Percentiles rank a stretch among this genome's conserved stretches.
phyloP scores from a whole-genome alignment of 2,113 vertebrate genomes.

The Phrynosoma blainvillii region DNA sequence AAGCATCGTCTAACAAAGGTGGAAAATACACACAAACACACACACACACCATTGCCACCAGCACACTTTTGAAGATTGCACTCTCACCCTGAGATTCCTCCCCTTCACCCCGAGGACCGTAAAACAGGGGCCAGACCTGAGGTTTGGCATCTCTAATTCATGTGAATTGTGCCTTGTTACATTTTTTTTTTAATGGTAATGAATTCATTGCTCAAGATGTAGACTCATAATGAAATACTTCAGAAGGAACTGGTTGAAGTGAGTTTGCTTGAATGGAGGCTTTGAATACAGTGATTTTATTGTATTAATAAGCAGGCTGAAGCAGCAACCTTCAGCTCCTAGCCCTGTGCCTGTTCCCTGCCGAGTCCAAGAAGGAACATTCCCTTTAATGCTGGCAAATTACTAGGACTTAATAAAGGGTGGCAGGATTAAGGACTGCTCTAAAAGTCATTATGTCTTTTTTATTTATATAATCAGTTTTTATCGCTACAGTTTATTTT shows the following conservation, averaged over 20 bases:
- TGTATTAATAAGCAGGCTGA: conserved; percentile 16
- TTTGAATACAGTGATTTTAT: conserved; percentile 26
- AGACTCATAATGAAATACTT: neutral
- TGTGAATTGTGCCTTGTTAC: neutral
- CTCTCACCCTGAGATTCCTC: no score
- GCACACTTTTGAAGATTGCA: no score
- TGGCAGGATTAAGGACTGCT: conserved; percentile 41
- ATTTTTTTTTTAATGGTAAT: neutral
- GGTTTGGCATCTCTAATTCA: neutral
- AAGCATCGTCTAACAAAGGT: no score
- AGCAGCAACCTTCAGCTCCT: neutral
- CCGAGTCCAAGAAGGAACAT: conserved; percentile 21
- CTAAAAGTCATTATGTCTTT: conserved; percentile 7
- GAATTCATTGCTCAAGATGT: neutral
- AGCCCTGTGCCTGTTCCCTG: neutral
- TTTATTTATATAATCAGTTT: neutral
- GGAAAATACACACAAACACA: no score
- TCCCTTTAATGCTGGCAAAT: conserved; percentile 42
- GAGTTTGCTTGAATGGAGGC: neutral
- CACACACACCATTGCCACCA: no score
- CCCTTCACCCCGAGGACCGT: no score
- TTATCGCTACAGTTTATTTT: neutral
- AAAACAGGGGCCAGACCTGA: no score
- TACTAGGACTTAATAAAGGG: conserved; percentile 46
- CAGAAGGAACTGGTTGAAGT: neutral